phyloP scores from a whole-genome alignment of 2,888 invertebrate genomes.

The Germaria angustata region DNA sequence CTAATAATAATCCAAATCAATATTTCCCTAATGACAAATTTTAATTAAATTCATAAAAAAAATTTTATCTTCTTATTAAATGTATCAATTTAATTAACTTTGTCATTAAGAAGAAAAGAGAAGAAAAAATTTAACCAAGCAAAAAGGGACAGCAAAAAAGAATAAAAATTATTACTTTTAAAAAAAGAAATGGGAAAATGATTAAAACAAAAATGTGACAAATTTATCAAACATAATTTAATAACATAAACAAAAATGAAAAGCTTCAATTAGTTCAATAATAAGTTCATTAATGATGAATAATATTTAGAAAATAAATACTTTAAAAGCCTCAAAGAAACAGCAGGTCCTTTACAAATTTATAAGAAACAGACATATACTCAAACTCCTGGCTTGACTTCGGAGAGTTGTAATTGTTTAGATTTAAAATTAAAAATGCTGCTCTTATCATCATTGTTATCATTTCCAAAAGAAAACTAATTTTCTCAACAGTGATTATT shows the following conservation, averaged over 20 bases:
- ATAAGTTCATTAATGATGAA: background rate
- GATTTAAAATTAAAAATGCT: background rate
- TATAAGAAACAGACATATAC: background rate
- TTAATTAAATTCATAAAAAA: background rate
- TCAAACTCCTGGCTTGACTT: background rate
- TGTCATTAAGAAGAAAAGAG: conserved; percentile 23
- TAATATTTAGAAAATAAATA: background rate
- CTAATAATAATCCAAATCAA: background rate
- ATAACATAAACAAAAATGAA: background rate
- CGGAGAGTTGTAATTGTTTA: background rate
- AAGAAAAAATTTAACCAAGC: conserved; percentile 20
- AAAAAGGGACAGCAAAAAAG: background rate
- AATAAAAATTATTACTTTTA: background rate
- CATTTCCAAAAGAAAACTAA: background rate
- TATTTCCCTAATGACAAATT: background rate
- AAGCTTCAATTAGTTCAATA: background rate
- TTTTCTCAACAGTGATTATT: conserved; percentile 34
- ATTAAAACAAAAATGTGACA: background rate
- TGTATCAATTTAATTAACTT: conserved; percentile 36
- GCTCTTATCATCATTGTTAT: background rate
- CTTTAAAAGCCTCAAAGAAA: background rate
- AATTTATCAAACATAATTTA: background rate
- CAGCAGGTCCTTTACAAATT: background rate
- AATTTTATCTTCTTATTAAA: background rate
- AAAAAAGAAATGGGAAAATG: background rate